Evolutionary conservation across 2,888 invertebrate genomes (phyloP).

Genomic region (Terebella lapidaria): DNA sequence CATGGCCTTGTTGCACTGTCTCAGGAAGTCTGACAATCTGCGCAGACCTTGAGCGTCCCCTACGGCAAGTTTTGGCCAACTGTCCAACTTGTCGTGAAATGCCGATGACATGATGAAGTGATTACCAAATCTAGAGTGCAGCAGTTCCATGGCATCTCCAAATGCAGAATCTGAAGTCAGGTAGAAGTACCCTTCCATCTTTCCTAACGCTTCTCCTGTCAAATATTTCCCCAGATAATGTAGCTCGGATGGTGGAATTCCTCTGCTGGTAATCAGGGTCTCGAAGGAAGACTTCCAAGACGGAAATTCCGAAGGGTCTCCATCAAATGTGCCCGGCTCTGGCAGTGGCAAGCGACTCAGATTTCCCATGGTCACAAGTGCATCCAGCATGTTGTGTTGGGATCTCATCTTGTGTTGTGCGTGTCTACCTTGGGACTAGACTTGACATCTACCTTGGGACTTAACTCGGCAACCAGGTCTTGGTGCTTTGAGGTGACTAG

Average conservation of each 20-base stretch:
- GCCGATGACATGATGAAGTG: not conserved
- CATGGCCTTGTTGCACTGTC: conserved; percentile 8
- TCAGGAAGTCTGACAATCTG: conserved; percentile 12
- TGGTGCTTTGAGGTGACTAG: too few species aligned
- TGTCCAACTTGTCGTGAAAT: not conserved
- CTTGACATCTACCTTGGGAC: too few species aligned
- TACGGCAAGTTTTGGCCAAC: conserved; percentile 1
- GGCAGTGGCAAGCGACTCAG: not conserved
- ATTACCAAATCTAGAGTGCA: not conserved
- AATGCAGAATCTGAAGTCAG: not conserved
- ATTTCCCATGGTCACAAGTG: too few species aligned
- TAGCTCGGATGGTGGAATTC: not conserved
- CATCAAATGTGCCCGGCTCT: not conserved
- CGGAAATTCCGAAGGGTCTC: not conserved
- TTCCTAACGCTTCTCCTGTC: not conserved
- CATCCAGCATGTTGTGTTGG: too few species aligned
- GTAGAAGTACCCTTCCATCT: not conserved
- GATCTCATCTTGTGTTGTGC: too few species aligned
- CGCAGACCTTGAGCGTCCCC: conserved; percentile 9
- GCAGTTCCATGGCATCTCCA: not conserved
- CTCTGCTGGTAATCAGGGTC: not conserved
- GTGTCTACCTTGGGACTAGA: too few species aligned
- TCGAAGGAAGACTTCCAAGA: not conserved
- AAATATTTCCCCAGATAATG: not conserved
- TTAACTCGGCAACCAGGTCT: too few species aligned